Conservation (phyloP, 2,888 invertebrate species). For the Melanostoma scalare region DNA sequence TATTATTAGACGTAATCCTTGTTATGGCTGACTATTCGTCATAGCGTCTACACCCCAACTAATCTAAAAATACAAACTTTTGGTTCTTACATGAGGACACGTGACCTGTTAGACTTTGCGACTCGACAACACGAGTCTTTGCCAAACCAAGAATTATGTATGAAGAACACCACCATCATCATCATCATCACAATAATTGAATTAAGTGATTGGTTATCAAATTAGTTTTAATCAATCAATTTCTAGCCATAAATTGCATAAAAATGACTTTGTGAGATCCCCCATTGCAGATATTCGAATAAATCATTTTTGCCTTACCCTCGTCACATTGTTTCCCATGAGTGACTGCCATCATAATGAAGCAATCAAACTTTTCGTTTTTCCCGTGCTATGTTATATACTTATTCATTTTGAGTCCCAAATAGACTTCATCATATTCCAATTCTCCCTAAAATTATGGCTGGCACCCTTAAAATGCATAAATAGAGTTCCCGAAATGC, state of each 20-base stretch:
- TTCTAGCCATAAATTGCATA: slow-evolving; percentile 47
- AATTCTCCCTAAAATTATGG: slow-evolving; percentile 2
- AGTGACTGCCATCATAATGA: slow-evolving; percentile 55
- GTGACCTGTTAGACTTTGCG: too few relatives aligned
- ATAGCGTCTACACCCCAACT: too few relatives aligned
- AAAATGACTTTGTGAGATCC: slow-evolving; percentile 15
- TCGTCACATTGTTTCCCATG: slow-evolving; percentile 17
- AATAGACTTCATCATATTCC: slow-evolving; percentile 28
- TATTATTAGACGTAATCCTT: too few relatives aligned
- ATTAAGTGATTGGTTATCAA: too few relatives aligned
- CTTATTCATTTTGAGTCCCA: slow-evolving; percentile 18
- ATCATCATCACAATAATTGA: too few relatives aligned
- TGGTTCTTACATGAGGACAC: too few relatives aligned
- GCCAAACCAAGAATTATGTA: too few relatives aligned
- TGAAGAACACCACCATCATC: too few relatives aligned
- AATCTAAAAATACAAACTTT: too few relatives aligned
- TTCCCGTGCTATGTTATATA: slow-evolving; percentile 37
- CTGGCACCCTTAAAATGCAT: slow-evolving; percentile 22
- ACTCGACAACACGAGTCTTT: too few relatives aligned
- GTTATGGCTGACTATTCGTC: too few relatives aligned
- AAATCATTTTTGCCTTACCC: slow-evolving; percentile 39
- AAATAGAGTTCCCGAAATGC: slow-evolving; percentile 31
- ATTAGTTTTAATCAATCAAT: slow-evolving; percentile 29
- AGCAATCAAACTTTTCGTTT: slow-evolving; percentile 40
- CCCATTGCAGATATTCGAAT: slow-evolving; percentile 28